Evolutionary conservation across 2,888 invertebrate species (phyloP), one percentile per base, ranked within the genome.

Genomic region (Eucriotettix oculatus): DNA sequence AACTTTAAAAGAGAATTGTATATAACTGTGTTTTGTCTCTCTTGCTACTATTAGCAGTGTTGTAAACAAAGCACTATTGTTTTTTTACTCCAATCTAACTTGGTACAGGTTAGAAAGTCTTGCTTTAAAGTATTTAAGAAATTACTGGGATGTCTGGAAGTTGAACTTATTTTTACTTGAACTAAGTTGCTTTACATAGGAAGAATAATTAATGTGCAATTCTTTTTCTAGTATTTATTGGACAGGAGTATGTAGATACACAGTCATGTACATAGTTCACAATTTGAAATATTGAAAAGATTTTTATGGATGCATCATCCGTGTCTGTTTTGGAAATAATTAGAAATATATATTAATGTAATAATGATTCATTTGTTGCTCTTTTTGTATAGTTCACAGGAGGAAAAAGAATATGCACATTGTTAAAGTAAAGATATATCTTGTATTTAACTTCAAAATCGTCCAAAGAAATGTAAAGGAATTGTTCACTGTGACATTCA

Each of bases 171-270:
- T 58, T 56, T 57, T 59, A 42, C 57, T 54, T 42, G 58, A 56
- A 56, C 55, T 63, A 56, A 61, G 63, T 61, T 63, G 63, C 61
- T 60, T 58, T 60, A 56, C 59, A 48, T 48, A 17, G 55, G 58
- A 53, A 56, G 56, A 54, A 58, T 60, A 58, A 60, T 61, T 54
- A 57, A 62, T 65, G 65, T 65, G 64, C 64, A 65, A 64, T 65
- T 65, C 64, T 62, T 64, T 64, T 63, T 63, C 62, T 64, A 64
- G 61, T 64, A 64, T 64, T 65, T 65, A 64, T 65, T 63, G 62
- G 57, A 57, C 57, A 56, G 44, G 52, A 58, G 43, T 56, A 48
- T 55, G 61, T 58, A 58, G 54, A 58, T 55, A 61, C 56, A 63
- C 58, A 60, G 54, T 64, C 57, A 59, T 61, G 60, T 64, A 59